These are phyloP conservation scores for Drosophila anceps DNA, from an alignment of 2,888 invertebrate genomes.

Conservation along the genomic window DNA sequence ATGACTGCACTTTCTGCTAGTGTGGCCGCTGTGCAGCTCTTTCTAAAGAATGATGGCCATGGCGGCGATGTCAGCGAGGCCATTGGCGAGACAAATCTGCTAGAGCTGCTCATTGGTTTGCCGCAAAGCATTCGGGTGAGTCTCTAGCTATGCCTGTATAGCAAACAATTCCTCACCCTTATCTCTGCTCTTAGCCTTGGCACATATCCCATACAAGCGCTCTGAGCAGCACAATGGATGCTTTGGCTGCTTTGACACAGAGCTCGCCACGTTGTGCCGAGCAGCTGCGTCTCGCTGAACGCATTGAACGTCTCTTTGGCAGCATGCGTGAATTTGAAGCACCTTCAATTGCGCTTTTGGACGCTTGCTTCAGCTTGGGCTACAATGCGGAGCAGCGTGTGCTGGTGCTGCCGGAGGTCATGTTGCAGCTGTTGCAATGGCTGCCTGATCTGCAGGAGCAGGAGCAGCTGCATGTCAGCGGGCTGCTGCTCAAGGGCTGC, in stretches of 20 bases:
- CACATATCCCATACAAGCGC: conserved; percentile 79
- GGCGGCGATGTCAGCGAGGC: conserved; percentile 80
- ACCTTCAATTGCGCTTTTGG: conserved; percentile 85
- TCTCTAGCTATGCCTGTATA: background rate
- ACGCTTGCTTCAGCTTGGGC: conserved; percentile 86
- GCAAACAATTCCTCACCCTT: background rate
- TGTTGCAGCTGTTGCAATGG: conserved; percentile 86
- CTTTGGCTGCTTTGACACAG: conserved; percentile 79
- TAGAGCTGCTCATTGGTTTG: conserved; percentile 84
- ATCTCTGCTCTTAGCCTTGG: conserved; percentile 68
- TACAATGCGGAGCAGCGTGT: conserved; percentile 79
- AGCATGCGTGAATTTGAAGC: conserved; percentile 85
- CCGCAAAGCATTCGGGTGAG: conserved; percentile 83
- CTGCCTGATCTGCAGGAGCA: conserved; percentile 85
- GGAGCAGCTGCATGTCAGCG: conserved; percentile 85
- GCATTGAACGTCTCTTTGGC: conserved; percentile 80
- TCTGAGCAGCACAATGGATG: conserved; percentile 79
- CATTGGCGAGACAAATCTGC: conserved; percentile 84
- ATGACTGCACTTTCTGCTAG: conserved; percentile 83
- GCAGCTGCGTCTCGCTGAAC: conserved; percentile 72
- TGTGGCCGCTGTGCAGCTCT: conserved; percentile 83
- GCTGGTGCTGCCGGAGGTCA: conserved; percentile 86
- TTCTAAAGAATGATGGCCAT: conserved; percentile 73
- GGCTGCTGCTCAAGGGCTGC: conserved; percentile 85
- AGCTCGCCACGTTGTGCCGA: conserved; percentile 70